phyloP scores from a whole-genome alignment of 2,797 vertebrate species.

The Poeciliopsis presidionis region DNA sequence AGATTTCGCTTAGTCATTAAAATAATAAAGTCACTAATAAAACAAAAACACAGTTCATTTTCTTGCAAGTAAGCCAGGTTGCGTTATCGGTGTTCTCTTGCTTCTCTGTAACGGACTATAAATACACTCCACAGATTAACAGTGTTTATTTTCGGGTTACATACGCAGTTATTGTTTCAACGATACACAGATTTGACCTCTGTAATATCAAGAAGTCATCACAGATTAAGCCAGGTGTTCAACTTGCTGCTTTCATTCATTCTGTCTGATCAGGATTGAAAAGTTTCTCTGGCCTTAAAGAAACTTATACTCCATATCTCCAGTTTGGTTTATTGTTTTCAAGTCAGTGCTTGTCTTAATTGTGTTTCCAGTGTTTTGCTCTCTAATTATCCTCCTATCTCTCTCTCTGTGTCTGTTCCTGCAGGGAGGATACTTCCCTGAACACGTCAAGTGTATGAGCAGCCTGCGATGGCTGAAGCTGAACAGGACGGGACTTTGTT shows the following conservation, averaged over 20 bases:
- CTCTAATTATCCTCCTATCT: not conserved
- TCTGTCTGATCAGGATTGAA: not conserved
- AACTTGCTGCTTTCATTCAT: not conserved
- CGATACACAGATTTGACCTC: not conserved
- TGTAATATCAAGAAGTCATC: not conserved
- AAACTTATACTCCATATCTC: not conserved
- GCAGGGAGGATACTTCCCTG: slow-evolving; percentile 96
- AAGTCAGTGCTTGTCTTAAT: not conserved
- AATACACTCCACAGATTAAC: not conserved
- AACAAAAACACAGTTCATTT: not conserved
- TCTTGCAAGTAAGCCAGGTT: not conserved
- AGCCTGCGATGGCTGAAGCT: slow-evolving; percentile 98
- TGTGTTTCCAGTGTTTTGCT: not conserved
- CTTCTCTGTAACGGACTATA: not conserved
- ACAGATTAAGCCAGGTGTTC: not conserved
- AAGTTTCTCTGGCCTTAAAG: not conserved
- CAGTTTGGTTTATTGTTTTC: not conserved
- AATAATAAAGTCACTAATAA: not conserved
- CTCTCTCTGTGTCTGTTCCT: not conserved
- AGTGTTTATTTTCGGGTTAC: not conserved
- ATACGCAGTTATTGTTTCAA: not conserved
- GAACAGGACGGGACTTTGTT: slow-evolving; percentile 94
- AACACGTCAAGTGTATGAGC: slow-evolving; percentile 95
- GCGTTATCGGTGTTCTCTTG: not conserved
- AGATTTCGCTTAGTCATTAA: not conserved